phyloP scores from a whole-genome alignment of 2,797 vertebrate species.

The Sylvilagus floridanus region DNA sequence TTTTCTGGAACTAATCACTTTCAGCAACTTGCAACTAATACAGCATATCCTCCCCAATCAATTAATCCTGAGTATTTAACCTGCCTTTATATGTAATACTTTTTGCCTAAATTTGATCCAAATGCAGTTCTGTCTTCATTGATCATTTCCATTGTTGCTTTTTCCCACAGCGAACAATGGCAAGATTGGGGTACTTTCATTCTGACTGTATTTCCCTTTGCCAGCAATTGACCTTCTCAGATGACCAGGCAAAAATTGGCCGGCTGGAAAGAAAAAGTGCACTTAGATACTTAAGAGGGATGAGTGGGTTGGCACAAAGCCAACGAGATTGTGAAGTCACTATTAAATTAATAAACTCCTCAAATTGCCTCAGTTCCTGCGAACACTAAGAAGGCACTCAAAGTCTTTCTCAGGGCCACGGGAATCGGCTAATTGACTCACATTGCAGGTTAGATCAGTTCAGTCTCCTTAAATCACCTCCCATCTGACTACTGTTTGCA shows the following conservation, averaged over 20 bases:
- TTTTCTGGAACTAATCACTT: not conserved
- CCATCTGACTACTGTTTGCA: constrained; percentile 38
- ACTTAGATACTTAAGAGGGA: not conserved
- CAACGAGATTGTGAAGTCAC: not conserved
- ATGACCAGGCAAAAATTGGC: not conserved
- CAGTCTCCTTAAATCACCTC: constrained; percentile 27
- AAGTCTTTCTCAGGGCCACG: not conserved
- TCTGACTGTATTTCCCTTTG: not conserved
- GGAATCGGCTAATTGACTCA: not conserved
- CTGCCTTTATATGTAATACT: not conserved
- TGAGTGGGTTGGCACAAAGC: not conserved
- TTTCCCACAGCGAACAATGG: not conserved
- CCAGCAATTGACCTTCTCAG: constrained; percentile 38
- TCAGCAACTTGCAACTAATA: not conserved
- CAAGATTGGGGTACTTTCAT: constrained; percentile 18
- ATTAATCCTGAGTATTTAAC: not conserved
- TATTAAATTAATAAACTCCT: constrained; percentile 51
- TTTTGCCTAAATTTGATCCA: constrained; percentile 12
- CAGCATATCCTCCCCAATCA: not conserved
- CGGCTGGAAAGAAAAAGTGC: constrained; percentile 21
- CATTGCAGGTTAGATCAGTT: not conserved
- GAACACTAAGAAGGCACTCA: not conserved
- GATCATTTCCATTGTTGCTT: not conserved
- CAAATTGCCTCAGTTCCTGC: constrained; percentile 22
- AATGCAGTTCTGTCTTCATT: not conserved